Evolutionary conservation across 1,140 invertebrate genomes (phyloP), one percentile per base, ranked within the genome.

Genomic region (Patella vulgata): DNA sequence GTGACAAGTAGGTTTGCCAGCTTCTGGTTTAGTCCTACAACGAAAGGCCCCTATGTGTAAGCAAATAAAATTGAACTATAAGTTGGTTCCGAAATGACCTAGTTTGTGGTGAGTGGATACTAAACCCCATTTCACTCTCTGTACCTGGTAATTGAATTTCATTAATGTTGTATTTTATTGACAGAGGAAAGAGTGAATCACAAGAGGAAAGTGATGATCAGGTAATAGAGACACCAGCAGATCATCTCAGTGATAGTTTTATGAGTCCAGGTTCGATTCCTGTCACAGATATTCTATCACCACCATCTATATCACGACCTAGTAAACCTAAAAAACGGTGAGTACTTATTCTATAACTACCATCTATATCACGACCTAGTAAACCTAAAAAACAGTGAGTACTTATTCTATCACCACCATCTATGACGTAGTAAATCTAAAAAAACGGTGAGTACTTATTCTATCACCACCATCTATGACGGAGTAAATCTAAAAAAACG

Each of bases 261-360:
- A 71, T 71, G 27, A 52, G 63, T 33, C 74, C 75, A 8, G 66
- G 63, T 30, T 78, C 78, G 23, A 64, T 75, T 12, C 59, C 68
- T 17, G 72, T 59, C 12, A 63, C 71, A 12, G 75, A 72, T 36
- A 68, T 77, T 39, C 70, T 76, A 59, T 76, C 71, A 23, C 73
- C 77, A n/a, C 70, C 73, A 25, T 74, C 77, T 11, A 53, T 68
- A 19, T 55, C 66, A 19, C 58, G 59, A 4, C 70, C 71, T n/a
- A 75, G 71, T 56, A 73, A 74, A 64, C 44, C 70, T 11, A 80
- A 78, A 68, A 78, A 74, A 72, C 74, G 70, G 78, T 80, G 59
- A 46, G 62, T 58, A 54, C 30, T 21, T 36, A 68, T 77, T 39
- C 70, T 76, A 59, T 76, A 70, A 23, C 73, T 74, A n/a, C 70